Evolutionary conservation across 2,888 invertebrate species (phyloP), one percentile per base, ranked within the genome.

Genomic region (Ophioninae sp.): DNA sequence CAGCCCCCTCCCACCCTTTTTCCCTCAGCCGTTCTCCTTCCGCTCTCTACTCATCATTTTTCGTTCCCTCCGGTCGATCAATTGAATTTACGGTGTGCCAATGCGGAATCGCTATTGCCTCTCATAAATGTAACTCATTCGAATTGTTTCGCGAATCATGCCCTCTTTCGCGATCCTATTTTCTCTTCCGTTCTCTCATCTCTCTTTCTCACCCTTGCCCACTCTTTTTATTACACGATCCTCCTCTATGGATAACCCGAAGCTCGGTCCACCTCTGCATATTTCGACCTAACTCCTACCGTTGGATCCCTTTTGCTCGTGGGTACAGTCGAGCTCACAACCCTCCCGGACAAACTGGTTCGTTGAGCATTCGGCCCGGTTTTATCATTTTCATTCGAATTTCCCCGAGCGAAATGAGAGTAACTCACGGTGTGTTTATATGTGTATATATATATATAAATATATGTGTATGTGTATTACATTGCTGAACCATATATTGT

Each of bases 51-150:
- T 65, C 44, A 17, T 51, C 51, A 51, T 56, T 10, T 63, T 73
- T 17, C 71, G 69, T 71, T 72, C 67, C 72, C 30, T 59, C 39
- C 23, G 5, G 74, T 69, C 67, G 61, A 79, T 65, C 61, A 80
- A 72, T 44, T 67, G 64, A 83, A 86, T 86, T 86, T 86, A 86
- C 79, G 84, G 84, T 78, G 81, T 82, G 85, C 83, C 86, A 85
- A 82, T 68, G 74, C 81, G 81, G 75, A 85, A 86, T 85, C 84
- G 84, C 83, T 83, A 82, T 84, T 85, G 85, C 84, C 78, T 81
- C 82, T 86, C 86, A 86, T 86, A 81, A 86, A 86, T 86, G 82
- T 85, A 85, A 86, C 85, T 79, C 81, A 81, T 84, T 84, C 73
- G 81, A 85, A 85, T 84, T 83, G 83, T 83, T 84, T 81, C 61